A percentile compares a stretch with the other conserved stretches of the same genome.
Conservation (phyloP, 2,888 invertebrate genomes). For the Tachina fera region DNA sequence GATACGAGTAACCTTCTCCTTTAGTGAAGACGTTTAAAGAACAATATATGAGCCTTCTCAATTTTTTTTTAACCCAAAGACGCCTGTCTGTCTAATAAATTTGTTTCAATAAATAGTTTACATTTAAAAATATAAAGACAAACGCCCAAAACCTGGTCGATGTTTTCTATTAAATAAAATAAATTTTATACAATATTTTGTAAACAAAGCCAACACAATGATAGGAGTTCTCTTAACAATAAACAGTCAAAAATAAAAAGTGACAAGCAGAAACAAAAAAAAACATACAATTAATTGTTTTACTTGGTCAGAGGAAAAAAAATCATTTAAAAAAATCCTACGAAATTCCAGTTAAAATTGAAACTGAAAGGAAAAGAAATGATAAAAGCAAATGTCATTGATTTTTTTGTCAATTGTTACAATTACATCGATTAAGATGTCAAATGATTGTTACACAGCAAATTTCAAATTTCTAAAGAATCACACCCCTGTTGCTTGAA, state of each 20-base stretch:
- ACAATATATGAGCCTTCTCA: neutral
- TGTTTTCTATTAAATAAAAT: conserved; percentile 75
- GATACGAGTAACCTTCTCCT: too few relatives aligned
- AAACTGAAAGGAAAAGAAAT: conserved; percentile 2
- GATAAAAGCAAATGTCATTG: conserved; percentile 38
- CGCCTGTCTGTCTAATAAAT: conserved; percentile 26
- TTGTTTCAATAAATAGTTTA: neutral
- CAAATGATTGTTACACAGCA: conserved; percentile 56
- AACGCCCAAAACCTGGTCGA: neutral
- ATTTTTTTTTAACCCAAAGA: neutral
- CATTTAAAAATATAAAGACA: conserved; percentile 8
- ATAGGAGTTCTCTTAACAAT: conserved; percentile 6
- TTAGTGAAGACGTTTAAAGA: too few relatives aligned
- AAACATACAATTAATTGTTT: conserved; percentile 48
- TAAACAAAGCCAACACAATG: conserved; percentile 76
- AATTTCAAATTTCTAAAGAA: conserved; percentile 74
- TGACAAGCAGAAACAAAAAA: conserved; percentile 14
- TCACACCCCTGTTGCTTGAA: conserved; percentile 75
- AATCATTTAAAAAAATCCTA: neutral
- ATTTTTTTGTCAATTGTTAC: conserved; percentile 26
- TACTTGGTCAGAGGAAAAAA: conserved; percentile 18
- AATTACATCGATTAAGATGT: conserved; percentile 68
- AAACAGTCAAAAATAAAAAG: conserved; percentile 1
- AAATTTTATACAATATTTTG: conserved; percentile 77
- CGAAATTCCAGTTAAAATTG: conserved; percentile 39